phyloP scores from a whole-genome alignment of 1,140 invertebrate genomes.

The Pseudomyrmex gracilis region DNA sequence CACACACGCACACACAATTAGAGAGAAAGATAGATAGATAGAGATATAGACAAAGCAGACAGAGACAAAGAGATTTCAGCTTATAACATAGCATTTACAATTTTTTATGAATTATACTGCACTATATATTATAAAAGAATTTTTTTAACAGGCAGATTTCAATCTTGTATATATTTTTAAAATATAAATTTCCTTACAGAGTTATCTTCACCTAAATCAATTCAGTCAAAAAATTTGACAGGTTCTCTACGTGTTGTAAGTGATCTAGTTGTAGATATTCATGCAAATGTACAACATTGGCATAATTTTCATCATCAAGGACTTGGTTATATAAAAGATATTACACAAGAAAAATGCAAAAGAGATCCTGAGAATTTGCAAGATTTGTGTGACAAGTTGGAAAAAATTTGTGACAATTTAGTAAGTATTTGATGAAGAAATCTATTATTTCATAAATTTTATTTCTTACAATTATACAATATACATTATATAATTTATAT shows the following conservation, averaged over 20 bases:
- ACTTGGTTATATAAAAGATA: constrained; percentile 72
- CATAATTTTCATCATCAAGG: constrained; percentile 76
- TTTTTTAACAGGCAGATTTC: no score
- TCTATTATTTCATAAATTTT: not conserved
- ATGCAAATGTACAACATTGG: constrained; percentile 79
- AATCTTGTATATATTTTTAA: no score
- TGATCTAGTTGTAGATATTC: constrained; percentile 77
- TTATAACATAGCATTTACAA: no score
- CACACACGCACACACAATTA: no score
- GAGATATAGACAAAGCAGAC: no score
- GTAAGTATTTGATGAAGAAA: constrained; percentile 59
- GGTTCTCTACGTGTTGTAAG: constrained; percentile 76
- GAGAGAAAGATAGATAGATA: no score
- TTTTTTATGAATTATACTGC: constrained; percentile 76
- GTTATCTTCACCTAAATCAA: constrained; percentile 24
- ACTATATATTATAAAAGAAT: constrained; percentile 51
- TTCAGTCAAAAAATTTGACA: constrained; percentile 77
- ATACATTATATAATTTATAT: not conserved
- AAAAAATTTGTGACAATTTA: constrained; percentile 71
- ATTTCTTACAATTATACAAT: no score
- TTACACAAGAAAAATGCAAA: constrained; percentile 71
- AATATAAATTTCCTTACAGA: constrained; percentile 46
- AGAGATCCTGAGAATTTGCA: constrained; percentile 70
- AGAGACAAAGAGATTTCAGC: no score
- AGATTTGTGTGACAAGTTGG: constrained; percentile 75